Conservation (phyloP, 2,113 vertebrate species). For the Haemorhous mexicanus region DNA sequence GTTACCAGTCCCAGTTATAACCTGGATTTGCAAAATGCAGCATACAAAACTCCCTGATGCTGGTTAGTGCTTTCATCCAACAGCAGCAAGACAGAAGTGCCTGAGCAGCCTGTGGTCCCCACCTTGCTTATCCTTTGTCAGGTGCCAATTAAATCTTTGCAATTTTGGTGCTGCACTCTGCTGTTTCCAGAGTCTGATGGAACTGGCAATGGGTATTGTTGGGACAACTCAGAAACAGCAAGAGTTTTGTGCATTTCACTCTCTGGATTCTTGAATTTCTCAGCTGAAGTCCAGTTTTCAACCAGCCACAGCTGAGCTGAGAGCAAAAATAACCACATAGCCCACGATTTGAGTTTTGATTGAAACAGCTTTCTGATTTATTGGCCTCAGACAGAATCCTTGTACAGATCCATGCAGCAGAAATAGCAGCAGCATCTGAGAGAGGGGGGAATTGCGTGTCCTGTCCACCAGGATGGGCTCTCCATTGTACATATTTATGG, state of each 20-base stretch:
- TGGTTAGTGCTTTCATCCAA: background rate
- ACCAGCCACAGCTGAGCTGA: background rate
- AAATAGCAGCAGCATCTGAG: background rate
- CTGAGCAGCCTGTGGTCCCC: background rate
- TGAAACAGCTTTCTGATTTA: background rate
- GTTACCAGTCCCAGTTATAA: background rate
- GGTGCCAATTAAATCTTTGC: background rate
- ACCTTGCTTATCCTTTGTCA: background rate
- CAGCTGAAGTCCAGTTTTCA: background rate
- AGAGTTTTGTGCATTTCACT: background rate
- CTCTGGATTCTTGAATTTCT: background rate
- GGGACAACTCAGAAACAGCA: background rate
- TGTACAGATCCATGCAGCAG: background rate
- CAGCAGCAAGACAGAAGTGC: background rate
- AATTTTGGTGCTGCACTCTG: background rate
- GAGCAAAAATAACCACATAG: background rate
- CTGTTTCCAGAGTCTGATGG: background rate
- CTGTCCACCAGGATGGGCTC: background rate
- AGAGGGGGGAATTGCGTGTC: background rate
- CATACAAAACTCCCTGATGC: accelerated
- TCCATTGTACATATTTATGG: slow-evolving; percentile 43
- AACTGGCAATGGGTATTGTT: background rate
- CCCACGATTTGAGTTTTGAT: background rate
- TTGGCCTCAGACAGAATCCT: background rate
- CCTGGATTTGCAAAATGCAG: background rate